A percentile compares a stretch with the other conserved stretches of the same genome.
phyloP scores from a whole-genome alignment of 2,888 invertebrate species.

The Cybosia mesomella region DNA sequence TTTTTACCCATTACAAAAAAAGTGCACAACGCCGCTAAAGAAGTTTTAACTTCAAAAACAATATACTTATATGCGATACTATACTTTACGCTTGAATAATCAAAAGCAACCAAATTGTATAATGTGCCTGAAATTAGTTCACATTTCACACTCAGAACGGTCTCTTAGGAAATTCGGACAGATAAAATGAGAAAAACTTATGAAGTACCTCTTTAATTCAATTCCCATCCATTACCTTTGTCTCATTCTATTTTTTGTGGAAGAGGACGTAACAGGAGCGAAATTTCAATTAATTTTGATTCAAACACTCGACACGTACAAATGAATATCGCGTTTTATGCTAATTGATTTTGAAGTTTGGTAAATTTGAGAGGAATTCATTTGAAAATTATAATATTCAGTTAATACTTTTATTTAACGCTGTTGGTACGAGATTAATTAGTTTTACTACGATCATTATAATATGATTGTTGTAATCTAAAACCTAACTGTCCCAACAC shows the following conservation, averaged over 20 bases:
- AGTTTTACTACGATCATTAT: not conserved
- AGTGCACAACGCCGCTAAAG: too few species aligned
- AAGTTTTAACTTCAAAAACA: too few species aligned
- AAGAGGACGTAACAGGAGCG: conserved; percentile 15
- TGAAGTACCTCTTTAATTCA: conserved; percentile 11
- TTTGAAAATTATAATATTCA: conserved; percentile 13
- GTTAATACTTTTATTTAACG: not conserved
- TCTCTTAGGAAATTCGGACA: conserved; percentile 5
- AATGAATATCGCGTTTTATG: conserved; percentile 38
- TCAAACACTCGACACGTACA: conserved; percentile 38
- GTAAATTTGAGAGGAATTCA: conserved; percentile 34
- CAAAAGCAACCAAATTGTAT: not conserved
- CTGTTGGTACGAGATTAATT: not conserved
- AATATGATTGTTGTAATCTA: not conserved
- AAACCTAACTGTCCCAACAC: too few species aligned
- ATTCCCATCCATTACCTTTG: conserved; percentile 12
- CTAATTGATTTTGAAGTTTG: conserved; percentile 49
- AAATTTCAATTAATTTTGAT: conserved; percentile 50
- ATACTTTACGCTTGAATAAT: not conserved
- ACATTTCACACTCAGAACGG: not conserved
- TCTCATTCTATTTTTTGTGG: conserved; percentile 30
- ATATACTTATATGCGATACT: too few species aligned
- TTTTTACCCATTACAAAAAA: too few species aligned
- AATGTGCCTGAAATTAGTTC: not conserved
- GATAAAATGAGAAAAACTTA: not conserved